Evolutionary conservation across 2,113 vertebrate genomes (phyloP).

Genomic region (Epinephelus cyanopodus): DNA sequence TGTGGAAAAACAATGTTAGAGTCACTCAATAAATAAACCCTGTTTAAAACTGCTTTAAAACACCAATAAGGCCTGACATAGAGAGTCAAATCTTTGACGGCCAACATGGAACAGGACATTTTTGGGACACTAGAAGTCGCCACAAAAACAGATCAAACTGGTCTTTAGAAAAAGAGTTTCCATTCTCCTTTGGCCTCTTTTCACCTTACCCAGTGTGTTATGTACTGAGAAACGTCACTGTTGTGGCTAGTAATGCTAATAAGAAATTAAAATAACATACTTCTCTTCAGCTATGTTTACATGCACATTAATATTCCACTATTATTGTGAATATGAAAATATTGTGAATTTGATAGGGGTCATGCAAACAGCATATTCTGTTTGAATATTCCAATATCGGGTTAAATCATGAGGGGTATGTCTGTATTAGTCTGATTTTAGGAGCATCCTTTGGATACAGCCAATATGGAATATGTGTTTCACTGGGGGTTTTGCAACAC

Average conservation of each 20-base stretch:
- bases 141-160: constrained; percentile 6
- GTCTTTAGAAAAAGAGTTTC: neutral
- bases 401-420: too few relatives aligned
- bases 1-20: constrained; percentile 32
- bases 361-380: too few relatives aligned
- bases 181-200: neutral
- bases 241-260: neutral
- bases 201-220: constrained; percentile 23
- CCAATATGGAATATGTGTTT: too few relatives aligned
- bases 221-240: neutral
- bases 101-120: constrained; percentile 29
- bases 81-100: constrained; percentile 4
- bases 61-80: neutral
- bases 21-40: constrained; percentile 60
- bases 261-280: neutral
- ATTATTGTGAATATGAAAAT: too few relatives aligned
- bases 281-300: too few relatives aligned
- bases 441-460: too few relatives aligned
- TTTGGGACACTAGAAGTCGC: neutral
- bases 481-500: too few relatives aligned
- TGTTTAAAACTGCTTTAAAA: constrained; percentile 37
- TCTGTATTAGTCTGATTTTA: too few relatives aligned
- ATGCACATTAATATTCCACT: too few relatives aligned
- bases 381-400: too few relatives aligned
- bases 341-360: too few relatives aligned